A percentile compares a stretch with the other conserved stretches of the same genome.
Evolutionary conservation across 30 jellyfish, hydroid and myxozoan species (phyloP).

Genomic region (Turritopsis rubra): DNA sequence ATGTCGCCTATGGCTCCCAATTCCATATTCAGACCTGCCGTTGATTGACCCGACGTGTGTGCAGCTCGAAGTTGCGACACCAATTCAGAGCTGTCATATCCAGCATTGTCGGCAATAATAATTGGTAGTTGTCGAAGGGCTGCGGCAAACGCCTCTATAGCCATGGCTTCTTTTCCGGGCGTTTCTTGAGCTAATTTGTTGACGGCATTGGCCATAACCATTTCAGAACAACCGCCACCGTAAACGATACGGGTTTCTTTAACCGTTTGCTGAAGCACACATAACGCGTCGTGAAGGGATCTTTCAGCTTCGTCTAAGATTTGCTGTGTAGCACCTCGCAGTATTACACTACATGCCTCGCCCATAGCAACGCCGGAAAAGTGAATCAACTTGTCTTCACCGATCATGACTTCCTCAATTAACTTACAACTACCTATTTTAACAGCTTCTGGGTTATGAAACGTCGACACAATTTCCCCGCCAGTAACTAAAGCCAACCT

Average conservation of each 20-base stretch:
- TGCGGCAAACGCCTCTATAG: conserved; percentile 76
- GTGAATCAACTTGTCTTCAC: conserved; percentile 88
- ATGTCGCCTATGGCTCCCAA: conserved; percentile 82
- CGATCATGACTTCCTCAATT: conserved; percentile 91
- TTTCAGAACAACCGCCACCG: conserved; percentile 98
- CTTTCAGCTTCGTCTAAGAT: conserved; percentile 96
- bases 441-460: conserved; percentile 85
- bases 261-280: conserved; percentile 86
- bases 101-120: conserved; percentile 97
- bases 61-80: conserved; percentile 96
- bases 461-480: conserved; percentile 97
- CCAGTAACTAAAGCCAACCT: conserved; percentile 96
- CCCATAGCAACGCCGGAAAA: conserved; percentile 98
- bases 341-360: conserved; percentile 93
- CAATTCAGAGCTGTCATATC: conserved; percentile 83
- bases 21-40: conserved; percentile 87
- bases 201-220: conserved; percentile 97
- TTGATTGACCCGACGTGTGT: conserved; percentile 65
- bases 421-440: conserved; percentile 85
- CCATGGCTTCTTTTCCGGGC: conserved; percentile 98
- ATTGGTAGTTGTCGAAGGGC: conserved; percentile 96
- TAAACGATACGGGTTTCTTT: conserved; percentile 79
- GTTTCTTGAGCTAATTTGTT: conserved; percentile 74
- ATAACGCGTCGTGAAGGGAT: conserved; percentile 93
- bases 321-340: conserved; percentile 96